These are phyloP conservation scores for Ennomos erosarius DNA, from an alignment of 2,888 invertebrate genomes.

Conservation along the genomic window DNA sequence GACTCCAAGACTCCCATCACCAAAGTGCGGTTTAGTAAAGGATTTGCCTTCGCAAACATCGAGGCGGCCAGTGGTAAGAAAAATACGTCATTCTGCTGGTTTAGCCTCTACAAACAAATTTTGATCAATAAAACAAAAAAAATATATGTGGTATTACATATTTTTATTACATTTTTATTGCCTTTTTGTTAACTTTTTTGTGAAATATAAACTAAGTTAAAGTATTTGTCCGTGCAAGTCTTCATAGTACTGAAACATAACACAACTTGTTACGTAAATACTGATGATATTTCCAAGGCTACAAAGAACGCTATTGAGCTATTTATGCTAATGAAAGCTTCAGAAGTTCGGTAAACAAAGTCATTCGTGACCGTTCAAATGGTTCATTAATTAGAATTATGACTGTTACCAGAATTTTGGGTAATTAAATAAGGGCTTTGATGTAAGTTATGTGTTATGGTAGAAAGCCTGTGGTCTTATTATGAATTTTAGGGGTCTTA, in stretches of 20 bases:
- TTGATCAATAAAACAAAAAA: neutral
- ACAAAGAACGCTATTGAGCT: constrained; percentile 3
- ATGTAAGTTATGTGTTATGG: constrained; percentile 20
- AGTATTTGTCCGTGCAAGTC: no score
- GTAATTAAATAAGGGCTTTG: constrained; percentile 13
- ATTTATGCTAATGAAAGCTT: constrained; percentile 23
- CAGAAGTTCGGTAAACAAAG: constrained; percentile 21
- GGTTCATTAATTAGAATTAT: constrained; percentile 31
- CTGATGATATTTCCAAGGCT: constrained; percentile 6
- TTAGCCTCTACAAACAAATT: neutral
- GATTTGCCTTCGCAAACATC: constrained; percentile 92
- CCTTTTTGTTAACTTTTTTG: no score
- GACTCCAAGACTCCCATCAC: constrained; percentile 90
- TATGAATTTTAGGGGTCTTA: constrained; percentile 5
- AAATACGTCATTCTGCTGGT: neutral
- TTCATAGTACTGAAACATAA: neutral
- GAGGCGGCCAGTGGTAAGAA: constrained; percentile 87
- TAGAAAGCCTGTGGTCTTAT: constrained; percentile 8
- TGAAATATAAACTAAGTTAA: no score
- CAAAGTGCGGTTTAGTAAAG: constrained; percentile 91
- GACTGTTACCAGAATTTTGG: constrained; percentile 19
- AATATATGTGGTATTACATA: no score
- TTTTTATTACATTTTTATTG: no score
- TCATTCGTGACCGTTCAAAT: constrained; percentile 25
- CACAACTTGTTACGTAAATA: neutral